Evolutionary conservation across 2,113 vertebrate genomes (phyloP), one percentile per base, ranked within the genome.

Genomic region (Barbus barbus): DNA sequence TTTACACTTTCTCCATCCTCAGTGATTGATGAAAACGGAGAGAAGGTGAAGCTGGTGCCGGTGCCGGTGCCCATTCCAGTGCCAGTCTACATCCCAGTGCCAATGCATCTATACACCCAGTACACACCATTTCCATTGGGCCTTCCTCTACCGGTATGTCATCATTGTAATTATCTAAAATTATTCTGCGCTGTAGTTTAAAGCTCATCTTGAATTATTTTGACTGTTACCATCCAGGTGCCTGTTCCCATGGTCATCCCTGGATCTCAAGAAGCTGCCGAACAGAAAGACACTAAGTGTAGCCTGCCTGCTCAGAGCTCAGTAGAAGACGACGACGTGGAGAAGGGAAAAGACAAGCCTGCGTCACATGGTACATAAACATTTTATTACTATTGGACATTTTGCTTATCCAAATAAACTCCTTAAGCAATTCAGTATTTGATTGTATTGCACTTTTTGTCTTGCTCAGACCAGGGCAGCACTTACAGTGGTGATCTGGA

Each of bases 41-140:
- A 92, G 78, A 89, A 79, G 0, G 95, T 97, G 78, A 95, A 93
- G 83, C 87, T 97, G 86, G 94, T 99, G 61, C 97, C 97, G 28
- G 90, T 99, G 81, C 97, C 97, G 33, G 93, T 99, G 53, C 97
- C 97, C 44, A 90, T 99, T 84, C 96, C 97, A 24, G 95, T 98
- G 7, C 98, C 98, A 3, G 93, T 99, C 87, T 99, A 96, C 90
- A 94, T 99, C 78, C 98, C 98, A 86, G 93, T 99, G 87, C 98
- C 98, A 84, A 92, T 99, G 94, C 96, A 97, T 91, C 94, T 99
- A 91, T 99, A 97, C 91, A 96, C 96, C 60, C 97, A 99, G 90
- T 96, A 96, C 92, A 95, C 96, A 5, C 98, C 97, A 44, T 93
- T 97, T 86, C 95, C 96, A 0, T 82, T 99, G 88, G 94, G 95